Percentiles rank a stretch among this genome's conserved stretches.
Conservation (phyloP, 2,113 vertebrate genomes). For the Cathartes aura region DNA sequence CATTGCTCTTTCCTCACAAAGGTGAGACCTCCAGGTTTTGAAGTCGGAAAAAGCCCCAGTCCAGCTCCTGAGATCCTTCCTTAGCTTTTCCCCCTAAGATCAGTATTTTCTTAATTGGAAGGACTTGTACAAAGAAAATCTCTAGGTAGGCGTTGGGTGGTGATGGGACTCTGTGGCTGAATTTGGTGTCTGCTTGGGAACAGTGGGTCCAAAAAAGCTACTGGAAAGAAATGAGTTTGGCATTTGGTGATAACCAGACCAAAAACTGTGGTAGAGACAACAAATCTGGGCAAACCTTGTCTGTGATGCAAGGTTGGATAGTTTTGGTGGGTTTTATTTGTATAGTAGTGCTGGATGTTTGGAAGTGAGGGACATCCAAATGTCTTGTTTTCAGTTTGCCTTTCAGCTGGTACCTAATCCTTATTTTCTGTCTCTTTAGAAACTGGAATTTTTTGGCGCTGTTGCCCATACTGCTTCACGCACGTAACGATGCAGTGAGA, state of each 20-base stretch:
- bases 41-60: neutral
- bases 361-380: neutral
- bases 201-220: neutral
- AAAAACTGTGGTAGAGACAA: neutral
- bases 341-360: neutral
- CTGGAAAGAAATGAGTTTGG: neutral
- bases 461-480: rapidly evolving
- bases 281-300: rapidly evolving
- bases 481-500: neutral
- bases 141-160: rapidly evolving
- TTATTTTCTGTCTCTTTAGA: neutral
- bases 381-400: rapidly evolving
- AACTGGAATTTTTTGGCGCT: rapidly evolving
- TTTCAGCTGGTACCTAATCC: neutral
- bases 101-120: neutral
- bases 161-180: neutral
- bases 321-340: neutral
- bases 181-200: neutral
- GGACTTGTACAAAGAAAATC: neutral
- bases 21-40: neutral
- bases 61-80: neutral
- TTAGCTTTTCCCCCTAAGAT: neutral
- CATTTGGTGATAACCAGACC: neutral
- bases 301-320: rapidly evolving
- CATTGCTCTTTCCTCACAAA: neutral